Conservation (phyloP, 2,888 invertebrate species). For the Heteropelma amictum region DNA sequence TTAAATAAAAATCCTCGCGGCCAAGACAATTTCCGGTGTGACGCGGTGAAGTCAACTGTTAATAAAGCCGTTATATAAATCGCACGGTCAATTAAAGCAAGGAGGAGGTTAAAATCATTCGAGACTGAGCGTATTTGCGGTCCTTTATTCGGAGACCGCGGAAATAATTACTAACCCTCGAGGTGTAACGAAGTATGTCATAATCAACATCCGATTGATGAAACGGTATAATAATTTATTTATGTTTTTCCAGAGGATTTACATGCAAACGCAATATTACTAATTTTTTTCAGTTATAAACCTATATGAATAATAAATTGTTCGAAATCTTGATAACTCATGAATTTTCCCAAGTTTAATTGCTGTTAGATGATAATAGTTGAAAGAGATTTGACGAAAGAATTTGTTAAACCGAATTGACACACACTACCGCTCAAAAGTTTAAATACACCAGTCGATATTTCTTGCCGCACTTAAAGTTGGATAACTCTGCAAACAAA, state of each 20-base stretch:
- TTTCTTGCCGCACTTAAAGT: no score
- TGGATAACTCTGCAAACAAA: no score
- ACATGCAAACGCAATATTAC: neutral
- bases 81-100: constrained; percentile 8
- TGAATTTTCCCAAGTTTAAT: no score
- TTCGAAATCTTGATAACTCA: no score
- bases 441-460: no score
- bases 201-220: neutral
- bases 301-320: neutral
- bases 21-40: constrained; percentile 7
- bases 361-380: no score
- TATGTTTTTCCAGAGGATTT: no score
- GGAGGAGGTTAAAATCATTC: constrained; percentile 1
- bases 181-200: constrained; percentile 21
- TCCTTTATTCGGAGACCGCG: no score
- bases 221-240: neutral
- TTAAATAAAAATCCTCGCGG: neutral
- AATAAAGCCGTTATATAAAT: constrained; percentile 42
- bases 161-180: constrained; percentile 32
- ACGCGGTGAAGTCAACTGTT: neutral
- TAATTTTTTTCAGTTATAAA: neutral
- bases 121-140: neutral
- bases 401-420: no score
- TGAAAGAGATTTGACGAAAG: no score
- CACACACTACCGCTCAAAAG: no score